phyloP scores from a whole-genome alignment of 2,888 invertebrate species.

The Spisula subtruncata region DNA sequence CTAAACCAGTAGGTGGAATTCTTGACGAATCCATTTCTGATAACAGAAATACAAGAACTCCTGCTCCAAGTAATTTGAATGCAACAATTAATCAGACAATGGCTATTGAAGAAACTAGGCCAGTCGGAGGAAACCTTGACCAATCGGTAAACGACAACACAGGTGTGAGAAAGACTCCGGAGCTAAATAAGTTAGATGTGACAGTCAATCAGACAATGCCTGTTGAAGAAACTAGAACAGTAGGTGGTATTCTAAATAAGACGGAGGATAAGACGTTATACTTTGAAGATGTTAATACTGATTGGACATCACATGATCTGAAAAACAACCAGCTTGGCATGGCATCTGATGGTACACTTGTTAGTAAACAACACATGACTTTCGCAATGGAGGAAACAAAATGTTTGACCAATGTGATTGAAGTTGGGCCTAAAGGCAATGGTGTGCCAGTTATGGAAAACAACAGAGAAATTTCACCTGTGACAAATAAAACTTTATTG shows the following conservation, averaged over 20 bases:
- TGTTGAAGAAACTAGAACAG: constrained; percentile 40
- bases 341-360: constrained; percentile 35
- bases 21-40: constrained; percentile 37
- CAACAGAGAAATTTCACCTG: not conserved
- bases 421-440: not conserved
- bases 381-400: constrained; percentile 48
- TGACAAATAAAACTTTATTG: constrained; percentile 45
- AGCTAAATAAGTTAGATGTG: not conserved
- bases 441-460: not conserved
- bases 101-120: constrained; percentile 46
- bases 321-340: constrained; percentile 26
- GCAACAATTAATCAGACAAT: not conserved
- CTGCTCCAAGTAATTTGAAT: not conserved
- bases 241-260: constrained; percentile 39
- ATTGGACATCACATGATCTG: constrained; percentile 37
- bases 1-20: constrained; percentile 47
- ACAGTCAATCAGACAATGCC: not conserved
- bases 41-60: not conserved
- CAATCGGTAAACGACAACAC: constrained; percentile 31
- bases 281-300: constrained; percentile 42
- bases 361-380: not conserved
- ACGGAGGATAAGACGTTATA: constrained; percentile 41
- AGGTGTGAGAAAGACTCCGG: not conserved
- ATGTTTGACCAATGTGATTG: not conserved
- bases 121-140: constrained; percentile 48